Percentiles rank a stretch among this genome's conserved stretches.
Evolutionary conservation across 2,797 vertebrate species (phyloP).

Genomic region (Pristis pectinata): DNA sequence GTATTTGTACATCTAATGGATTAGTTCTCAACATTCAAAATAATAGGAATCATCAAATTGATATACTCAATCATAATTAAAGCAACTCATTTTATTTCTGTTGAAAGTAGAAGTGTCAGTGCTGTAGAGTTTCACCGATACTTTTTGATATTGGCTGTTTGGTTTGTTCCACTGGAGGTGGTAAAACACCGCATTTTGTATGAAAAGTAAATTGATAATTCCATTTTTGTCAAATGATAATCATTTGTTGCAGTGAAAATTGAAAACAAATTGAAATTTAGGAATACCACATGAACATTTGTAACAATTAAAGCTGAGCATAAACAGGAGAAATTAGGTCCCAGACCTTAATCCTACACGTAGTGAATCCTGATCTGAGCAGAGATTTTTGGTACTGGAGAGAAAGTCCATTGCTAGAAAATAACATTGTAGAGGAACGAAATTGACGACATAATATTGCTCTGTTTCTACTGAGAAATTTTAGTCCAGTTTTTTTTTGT

Average conservation of each 20-base stretch:
- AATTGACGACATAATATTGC: too few species aligned
- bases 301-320: neutral
- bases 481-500: too few species aligned
- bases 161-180: neutral
- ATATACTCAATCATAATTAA: slow-evolving; percentile 2
- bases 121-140: neutral
- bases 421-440: too few species aligned
- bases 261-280: neutral
- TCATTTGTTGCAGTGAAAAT: neutral
- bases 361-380: neutral
- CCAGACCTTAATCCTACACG: neutral
- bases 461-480: too few species aligned
- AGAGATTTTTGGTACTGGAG: neutral
- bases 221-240: neutral
- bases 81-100: neutral
- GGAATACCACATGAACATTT: neutral
- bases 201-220: neutral
- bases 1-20: neutral
- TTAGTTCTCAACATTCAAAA: neutral
- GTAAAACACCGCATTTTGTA: neutral
- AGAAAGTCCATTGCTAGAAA: neutral
- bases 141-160: neutral
- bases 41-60: neutral
- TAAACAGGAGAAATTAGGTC: too few species aligned
- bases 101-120: neutral